Conservation (phyloP, 37 sponge, comb jelly and placozoan species). For the Geodia barretti region DNA sequence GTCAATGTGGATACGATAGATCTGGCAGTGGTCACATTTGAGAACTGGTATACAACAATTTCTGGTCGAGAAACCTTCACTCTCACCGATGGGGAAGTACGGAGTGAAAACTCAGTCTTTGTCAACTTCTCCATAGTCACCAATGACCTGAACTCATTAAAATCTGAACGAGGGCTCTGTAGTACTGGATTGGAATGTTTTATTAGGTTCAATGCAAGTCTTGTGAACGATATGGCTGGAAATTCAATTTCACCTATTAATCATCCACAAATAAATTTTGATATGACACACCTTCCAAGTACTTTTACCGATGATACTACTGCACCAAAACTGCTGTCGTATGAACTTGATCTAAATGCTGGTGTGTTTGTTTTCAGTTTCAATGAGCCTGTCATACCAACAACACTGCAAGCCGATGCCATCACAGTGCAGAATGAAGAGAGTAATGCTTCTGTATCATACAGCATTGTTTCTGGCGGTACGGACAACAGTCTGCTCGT, state of each 20-base stretch:
- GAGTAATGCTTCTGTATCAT: neutral
- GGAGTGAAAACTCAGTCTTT: conserved; percentile 41
- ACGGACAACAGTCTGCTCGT: neutral
- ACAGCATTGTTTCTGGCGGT: conserved; percentile 29
- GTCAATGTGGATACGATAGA: conserved; percentile 65
- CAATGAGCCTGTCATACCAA: conserved; percentile 78
- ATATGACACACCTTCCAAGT: conserved; percentile 1
- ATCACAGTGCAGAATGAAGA: conserved; percentile 37
- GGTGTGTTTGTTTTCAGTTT: conserved; percentile 69
- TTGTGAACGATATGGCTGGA: conserved; percentile 80
- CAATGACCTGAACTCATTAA: conserved; percentile 66
- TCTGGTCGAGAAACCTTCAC: neutral
- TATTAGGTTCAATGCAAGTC: conserved; percentile 46
- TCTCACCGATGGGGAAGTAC: conserved; percentile 45
- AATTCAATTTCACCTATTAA: conserved; percentile 48
- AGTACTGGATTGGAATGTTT: conserved; percentile 44
- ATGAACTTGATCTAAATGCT: conserved; percentile 71
- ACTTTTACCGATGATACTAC: conserved; percentile 59
- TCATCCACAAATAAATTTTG: neutral
- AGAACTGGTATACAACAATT: conserved; percentile 28
- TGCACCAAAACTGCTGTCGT: conserved; percentile 52
- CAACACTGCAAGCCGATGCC: conserved; percentile 29
- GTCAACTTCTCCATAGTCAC: conserved; percentile 42
- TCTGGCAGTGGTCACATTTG: conserved; percentile 37
- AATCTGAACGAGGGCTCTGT: conserved; percentile 62